Evolutionary conservation across 2,113 vertebrate species (phyloP).

Genomic region (Clarias macrocephalus): DNA sequence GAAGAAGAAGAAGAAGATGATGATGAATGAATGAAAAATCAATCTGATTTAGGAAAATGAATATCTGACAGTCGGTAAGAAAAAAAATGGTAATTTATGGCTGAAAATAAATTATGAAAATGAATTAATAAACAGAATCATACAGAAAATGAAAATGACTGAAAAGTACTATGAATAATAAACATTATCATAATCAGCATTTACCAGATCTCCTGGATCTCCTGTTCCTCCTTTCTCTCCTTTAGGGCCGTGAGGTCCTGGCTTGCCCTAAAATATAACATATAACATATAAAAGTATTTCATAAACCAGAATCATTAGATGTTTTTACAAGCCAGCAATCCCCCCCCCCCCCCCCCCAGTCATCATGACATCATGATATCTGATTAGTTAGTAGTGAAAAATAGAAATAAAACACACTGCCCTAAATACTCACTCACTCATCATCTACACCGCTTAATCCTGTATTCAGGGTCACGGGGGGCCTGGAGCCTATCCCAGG

Average conservation of each 20-base stretch:
- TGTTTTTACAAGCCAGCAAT: background rate
- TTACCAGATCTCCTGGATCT: conserved; percentile 65
- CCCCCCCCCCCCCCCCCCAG: background rate
- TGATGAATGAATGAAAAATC: background rate
- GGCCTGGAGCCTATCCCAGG: too few relatives aligned
- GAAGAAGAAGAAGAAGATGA: background rate
- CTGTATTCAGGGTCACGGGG: too few relatives aligned
- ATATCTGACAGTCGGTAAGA: background rate
- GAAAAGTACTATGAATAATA: background rate
- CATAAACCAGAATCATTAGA: background rate
- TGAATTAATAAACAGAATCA: background rate
- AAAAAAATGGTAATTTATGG: background rate
- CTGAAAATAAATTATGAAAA: background rate
- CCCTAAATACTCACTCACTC: too few relatives aligned
- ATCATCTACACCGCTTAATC: too few relatives aligned
- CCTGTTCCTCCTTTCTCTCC: conserved; percentile 66
- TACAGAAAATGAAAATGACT: background rate
- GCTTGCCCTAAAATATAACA: conserved; percentile 59
- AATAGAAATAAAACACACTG: background rate
- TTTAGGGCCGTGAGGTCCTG: conserved; percentile 54
- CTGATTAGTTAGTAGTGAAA: background rate
- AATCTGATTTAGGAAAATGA: too few relatives aligned
- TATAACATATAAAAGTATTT: background rate
- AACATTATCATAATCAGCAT: background rate
- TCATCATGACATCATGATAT: background rate